Base-by-base conservation (phyloP, 1,140 invertebrate species). In the Drosophila serrata region DNA sequence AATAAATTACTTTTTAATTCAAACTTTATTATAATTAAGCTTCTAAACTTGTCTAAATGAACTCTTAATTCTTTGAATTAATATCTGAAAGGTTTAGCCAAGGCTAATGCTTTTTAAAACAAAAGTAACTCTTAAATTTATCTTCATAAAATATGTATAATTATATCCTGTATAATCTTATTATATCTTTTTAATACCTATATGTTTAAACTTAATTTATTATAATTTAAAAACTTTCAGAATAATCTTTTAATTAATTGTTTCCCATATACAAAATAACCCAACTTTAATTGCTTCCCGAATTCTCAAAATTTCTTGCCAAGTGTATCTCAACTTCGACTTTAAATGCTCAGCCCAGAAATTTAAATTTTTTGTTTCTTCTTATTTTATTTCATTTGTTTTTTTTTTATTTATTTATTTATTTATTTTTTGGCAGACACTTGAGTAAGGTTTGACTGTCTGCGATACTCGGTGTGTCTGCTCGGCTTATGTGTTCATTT, bases 401-500 rank as follows among this genome's bases (percentile, higher is more conserved):
- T 45, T 55, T 29, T 27, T 39, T 43, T 59, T 33, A 13, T 19
- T 57, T 51, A 4, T 29, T 42, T 43, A 27, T n/a, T n/a, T n/a
- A n/a, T n/a, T 29, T 53, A 57, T 70, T n/a, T 45, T 19, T 70
- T 40, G 63, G 42, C 49, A 57, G 68, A 39, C 64, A 72, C 51
- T 65, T 72, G 39, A 75, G 27, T 40, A 39, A 58, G 60, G 45
- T 64, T 69, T 75, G 74, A 65, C 75, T 87, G 79, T 49, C 46
- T 45, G 46, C 31, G 39, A 35, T 39, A 35, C 51, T 46, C 31
- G 42, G 55, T 67, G 55, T 67, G 63, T 75, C 77, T 40, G 55
- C 31, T 65, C 74, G 67, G 76, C 62, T 75, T 87, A 87, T 78
- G 79, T 85, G 64, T 87, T 85, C 82, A 87, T 85, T 85, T 87